Evolutionary conservation across 2,888 invertebrate species (phyloP).

Genomic region (Epiblema foenella): DNA sequence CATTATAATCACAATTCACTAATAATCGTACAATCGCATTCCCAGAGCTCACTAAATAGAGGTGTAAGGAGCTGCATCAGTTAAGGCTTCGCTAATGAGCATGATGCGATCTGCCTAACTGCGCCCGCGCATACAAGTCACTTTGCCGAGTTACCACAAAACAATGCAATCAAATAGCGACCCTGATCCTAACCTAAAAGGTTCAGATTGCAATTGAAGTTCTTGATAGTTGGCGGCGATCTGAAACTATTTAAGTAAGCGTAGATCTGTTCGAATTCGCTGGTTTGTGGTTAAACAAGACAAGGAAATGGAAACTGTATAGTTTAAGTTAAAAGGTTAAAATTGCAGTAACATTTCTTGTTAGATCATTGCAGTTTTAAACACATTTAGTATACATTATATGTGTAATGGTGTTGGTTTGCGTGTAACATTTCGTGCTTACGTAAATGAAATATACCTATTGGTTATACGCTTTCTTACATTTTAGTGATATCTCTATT

Average conservation of each 20-base stretch:
- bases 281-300: background rate
- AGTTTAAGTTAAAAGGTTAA: background rate
- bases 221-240: background rate
- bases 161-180: background rate
- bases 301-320: background rate
- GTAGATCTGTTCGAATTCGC: background rate
- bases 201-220: background rate
- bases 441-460: slow-evolving; percentile 20
- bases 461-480: slow-evolving; percentile 17
- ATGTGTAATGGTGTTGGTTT: slow-evolving; percentile 4
- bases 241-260: background rate
- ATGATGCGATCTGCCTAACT: slow-evolving; percentile 32
- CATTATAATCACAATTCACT: background rate
- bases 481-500: slow-evolving; percentile 13
- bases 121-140: slow-evolving; percentile 14
- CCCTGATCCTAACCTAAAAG: background rate
- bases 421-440: slow-evolving; percentile 20
- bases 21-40: slow-evolving; percentile 14
- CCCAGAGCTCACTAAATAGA: slow-evolving; percentile 23
- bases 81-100: slow-evolving; percentile 33
- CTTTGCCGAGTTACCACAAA: background rate
- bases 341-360: background rate
- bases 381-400: background rate
- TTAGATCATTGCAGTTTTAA: background rate
- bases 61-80: slow-evolving; percentile 29